These are phyloP conservation scores for Cyphomyrmex costatus DNA, from an alignment of 1,140 invertebrate genomes.

Conservation along the genomic window DNA sequence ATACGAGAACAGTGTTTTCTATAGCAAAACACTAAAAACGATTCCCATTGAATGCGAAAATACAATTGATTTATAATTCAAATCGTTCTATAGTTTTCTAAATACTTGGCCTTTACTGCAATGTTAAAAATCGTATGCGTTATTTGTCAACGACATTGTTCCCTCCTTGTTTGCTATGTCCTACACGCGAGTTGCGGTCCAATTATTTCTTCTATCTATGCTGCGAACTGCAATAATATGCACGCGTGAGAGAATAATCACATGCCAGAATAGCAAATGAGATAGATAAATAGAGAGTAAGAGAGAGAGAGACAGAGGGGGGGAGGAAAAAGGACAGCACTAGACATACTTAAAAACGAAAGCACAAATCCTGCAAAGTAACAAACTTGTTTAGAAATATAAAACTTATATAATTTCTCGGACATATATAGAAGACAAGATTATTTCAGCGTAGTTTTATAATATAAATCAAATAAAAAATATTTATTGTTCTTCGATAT, in stretches of 20 bases:
- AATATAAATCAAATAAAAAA: slow-evolving; percentile 2
- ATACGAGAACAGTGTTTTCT: neutral
- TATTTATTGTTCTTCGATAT: neutral
- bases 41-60: neutral
- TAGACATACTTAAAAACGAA: neutral
- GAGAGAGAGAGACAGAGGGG: neutral
- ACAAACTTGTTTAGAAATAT: neutral
- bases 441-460: neutral
- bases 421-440: neutral
- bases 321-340: too few species aligned
- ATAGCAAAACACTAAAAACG: neutral
- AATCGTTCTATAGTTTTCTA: neutral
- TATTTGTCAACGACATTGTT: neutral
- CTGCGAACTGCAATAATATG: neutral
- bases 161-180: neutral
- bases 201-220: slow-evolving; percentile 13
- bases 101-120: neutral
- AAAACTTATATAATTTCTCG: neutral
- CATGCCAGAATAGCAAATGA: neutral
- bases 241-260: neutral
- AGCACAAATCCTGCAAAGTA: neutral
- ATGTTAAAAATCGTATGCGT: neutral
- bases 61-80: neutral
- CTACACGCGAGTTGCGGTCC: neutral
- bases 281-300: neutral